These are phyloP conservation scores for Drosophila buzzatii DNA, from an alignment of 2,888 invertebrate genomes.

Conservation along the genomic window DNA sequence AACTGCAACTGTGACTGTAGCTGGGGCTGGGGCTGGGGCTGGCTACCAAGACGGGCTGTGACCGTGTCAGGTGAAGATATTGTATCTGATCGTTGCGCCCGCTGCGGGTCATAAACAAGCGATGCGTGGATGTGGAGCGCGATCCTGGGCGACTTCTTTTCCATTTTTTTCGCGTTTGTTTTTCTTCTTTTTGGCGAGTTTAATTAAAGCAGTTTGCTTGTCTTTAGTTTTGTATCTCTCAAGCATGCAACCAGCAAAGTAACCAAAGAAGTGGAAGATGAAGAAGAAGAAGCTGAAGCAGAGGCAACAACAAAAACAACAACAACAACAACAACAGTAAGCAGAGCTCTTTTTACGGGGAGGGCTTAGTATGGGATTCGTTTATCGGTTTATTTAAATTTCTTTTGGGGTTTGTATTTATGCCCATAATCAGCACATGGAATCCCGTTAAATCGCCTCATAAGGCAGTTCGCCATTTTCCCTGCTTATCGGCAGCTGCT, in stretches of 20 bases:
- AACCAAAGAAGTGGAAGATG: background rate
- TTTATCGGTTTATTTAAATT: constrained; percentile 81
- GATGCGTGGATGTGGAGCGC: constrained; percentile 53
- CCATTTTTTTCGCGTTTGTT: constrained; percentile 10
- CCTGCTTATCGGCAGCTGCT: constrained; percentile 67
- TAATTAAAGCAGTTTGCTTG: constrained; percentile 75
- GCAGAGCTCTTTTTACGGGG: constrained; percentile 33
- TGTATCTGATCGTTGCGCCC: constrained; percentile 73
- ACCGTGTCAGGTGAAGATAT: constrained; percentile 76
- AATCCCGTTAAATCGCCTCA: constrained; percentile 82
- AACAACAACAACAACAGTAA: constrained; percentile 4
- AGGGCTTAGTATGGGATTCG: constrained; percentile 67
- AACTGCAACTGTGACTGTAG: background rate
- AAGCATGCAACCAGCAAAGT: constrained; percentile 29
- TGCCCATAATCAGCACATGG: constrained; percentile 78
- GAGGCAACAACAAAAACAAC: constrained; percentile 16
- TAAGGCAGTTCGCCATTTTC: constrained; percentile 79
- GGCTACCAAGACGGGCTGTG: constrained; percentile 17
- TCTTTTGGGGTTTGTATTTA: constrained; percentile 70
- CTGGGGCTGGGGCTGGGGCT: background rate
- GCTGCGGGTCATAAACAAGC: constrained; percentile 74
- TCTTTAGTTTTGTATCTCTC: constrained; percentile 64
- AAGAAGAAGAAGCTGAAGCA: background rate
- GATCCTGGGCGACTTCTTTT: constrained; percentile 44
- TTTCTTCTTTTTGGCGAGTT: constrained; percentile 39